A percentile compares a stretch with the other conserved stretches of the same genome.
Evolutionary conservation across 2,888 invertebrate species (phyloP).

Genomic region (Stenolophus ochropezus): DNA sequence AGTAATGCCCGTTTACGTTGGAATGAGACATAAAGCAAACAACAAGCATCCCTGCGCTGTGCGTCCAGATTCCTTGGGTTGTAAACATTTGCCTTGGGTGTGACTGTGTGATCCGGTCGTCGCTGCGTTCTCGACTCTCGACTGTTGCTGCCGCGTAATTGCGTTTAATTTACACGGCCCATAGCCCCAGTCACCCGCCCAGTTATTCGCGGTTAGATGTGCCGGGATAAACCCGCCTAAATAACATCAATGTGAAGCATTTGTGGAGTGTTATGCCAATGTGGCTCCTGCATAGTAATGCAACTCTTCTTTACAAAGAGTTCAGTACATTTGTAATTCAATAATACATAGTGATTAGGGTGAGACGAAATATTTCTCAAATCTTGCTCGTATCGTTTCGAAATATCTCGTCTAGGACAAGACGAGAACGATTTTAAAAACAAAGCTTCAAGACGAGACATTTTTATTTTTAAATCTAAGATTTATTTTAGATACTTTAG

Average conservation of each 20-base stretch:
- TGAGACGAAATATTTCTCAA: too few relatives aligned
- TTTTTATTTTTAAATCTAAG: too few relatives aligned
- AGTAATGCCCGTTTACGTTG: too few relatives aligned
- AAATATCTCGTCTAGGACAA: too few relatives aligned
- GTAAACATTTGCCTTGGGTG: background rate
- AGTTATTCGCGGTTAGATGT: background rate
- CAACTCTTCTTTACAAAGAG: background rate
- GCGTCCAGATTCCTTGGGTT: background rate
- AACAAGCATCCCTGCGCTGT: background rate
- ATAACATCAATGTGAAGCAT: background rate
- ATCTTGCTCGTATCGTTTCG: too few relatives aligned
- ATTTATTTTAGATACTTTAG: too few relatives aligned
- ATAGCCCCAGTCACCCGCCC: background rate
- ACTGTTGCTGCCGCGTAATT: background rate
- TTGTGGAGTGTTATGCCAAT: background rate
- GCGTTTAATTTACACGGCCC: slow-evolving; percentile 5
- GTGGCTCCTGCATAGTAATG: background rate
- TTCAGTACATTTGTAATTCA: too few relatives aligned
- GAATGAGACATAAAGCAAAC: background rate
- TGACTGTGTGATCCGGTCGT: background rate
- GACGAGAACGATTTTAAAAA: too few relatives aligned
- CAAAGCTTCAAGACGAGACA: too few relatives aligned
- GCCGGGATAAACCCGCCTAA: background rate
- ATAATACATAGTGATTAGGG: too few relatives aligned
- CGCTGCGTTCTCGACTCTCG: background rate